These are phyloP conservation scores for Drosophila multiciliata DNA, from an alignment of 2,888 invertebrate genomes.

Conservation along the genomic window DNA sequence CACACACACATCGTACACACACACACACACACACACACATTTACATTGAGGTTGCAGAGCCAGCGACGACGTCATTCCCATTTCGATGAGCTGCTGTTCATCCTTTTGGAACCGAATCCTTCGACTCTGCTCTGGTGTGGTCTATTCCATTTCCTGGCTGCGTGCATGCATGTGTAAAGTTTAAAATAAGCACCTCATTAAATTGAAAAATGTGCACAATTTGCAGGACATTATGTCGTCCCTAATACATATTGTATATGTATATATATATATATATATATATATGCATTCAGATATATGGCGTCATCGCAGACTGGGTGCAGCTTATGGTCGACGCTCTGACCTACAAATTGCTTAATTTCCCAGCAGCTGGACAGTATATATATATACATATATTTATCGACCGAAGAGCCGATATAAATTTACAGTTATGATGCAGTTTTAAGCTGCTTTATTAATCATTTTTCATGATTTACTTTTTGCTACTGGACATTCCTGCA, in stretches of 20 bases:
- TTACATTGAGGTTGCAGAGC: slow-evolving; percentile 12
- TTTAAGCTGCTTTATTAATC: slow-evolving; percentile 78
- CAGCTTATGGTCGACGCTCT: slow-evolving; percentile 24
- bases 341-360: slow-evolving; percentile 67
- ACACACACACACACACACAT: slow-evolving; percentile 1
- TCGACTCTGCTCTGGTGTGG: slow-evolving; percentile 1
- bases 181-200: slow-evolving; percentile 82
- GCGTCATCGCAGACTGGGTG: slow-evolving; percentile 15
- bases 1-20: background rate
- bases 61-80: slow-evolving; percentile 12
- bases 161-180: slow-evolving; percentile 72
- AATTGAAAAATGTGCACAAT: slow-evolving; percentile 81
- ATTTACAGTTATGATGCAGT: slow-evolving; percentile 74
- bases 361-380: slow-evolving; percentile 24
- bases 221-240: slow-evolving; percentile 74
- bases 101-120: slow-evolving; percentile 18
- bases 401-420: slow-evolving; percentile 39
- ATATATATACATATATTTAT: background rate
- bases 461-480: slow-evolving; percentile 68
- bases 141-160: slow-evolving; percentile 26
- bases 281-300: background rate
- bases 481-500: slow-evolving; percentile 24
- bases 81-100: slow-evolving; percentile 45
- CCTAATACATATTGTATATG: slow-evolving; percentile 44
- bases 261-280: background rate